phyloP scores from a whole-genome alignment of 2,113 vertebrate genomes.

The Lates calcarifer region DNA sequence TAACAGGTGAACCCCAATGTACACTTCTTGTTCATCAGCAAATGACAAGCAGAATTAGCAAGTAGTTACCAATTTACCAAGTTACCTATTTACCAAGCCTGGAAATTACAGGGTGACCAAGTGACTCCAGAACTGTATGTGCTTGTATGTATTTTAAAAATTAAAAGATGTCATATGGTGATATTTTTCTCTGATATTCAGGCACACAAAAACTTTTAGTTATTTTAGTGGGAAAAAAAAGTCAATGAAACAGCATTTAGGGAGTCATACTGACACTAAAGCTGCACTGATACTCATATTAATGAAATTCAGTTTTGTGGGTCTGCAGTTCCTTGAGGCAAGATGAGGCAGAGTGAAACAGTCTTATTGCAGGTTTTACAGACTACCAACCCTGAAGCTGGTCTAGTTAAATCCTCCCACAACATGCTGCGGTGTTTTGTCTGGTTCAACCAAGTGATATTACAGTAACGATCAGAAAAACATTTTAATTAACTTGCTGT shows the following conservation, averaged over 20 bases:
- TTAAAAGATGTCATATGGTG: background rate
- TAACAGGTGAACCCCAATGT: too few species aligned
- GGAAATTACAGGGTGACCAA: too few species aligned
- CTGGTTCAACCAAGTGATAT: slow-evolving; percentile 18
- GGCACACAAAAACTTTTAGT: background rate
- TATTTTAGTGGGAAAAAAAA: slow-evolving; percentile 2
- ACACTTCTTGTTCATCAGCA: too few species aligned
- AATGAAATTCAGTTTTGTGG: slow-evolving; percentile 55
- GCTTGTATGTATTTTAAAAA: too few species aligned
- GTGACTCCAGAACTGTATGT: too few species aligned
- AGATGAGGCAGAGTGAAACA: slow-evolving; percentile 45
- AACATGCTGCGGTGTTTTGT: slow-evolving; percentile 16
- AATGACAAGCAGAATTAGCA: too few species aligned
- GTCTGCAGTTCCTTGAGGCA: slow-evolving; percentile 53
- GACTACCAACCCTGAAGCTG: slow-evolving; percentile 38
- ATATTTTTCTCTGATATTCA: slow-evolving; percentile 1
- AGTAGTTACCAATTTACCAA: too few species aligned
- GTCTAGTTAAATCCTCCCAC: slow-evolving; percentile 53
- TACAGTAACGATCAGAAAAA: slow-evolving; percentile 26
- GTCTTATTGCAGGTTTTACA: slow-evolving; percentile 67
- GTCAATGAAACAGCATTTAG: slow-evolving; percentile 32
- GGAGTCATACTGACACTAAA: slow-evolving; percentile 27
- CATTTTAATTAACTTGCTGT: slow-evolving; percentile 30
- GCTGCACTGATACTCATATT: slow-evolving; percentile 40
- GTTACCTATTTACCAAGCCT: too few species aligned